These are phyloP conservation scores for Leptopilina drosophilae DNA, from an alignment of 2,888 invertebrate genomes.

Conservation along the genomic window DNA sequence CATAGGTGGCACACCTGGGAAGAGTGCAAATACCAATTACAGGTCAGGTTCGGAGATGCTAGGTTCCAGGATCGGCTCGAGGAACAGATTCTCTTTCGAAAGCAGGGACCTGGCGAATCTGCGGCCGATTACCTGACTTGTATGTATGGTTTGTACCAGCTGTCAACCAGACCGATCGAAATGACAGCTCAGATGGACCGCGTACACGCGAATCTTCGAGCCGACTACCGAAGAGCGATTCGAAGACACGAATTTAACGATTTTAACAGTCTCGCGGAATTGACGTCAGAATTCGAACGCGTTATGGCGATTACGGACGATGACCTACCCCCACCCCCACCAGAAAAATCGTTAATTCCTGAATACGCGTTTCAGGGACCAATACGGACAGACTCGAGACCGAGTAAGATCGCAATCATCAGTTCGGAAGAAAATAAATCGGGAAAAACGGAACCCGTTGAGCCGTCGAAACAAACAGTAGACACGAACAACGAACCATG, in stretches of 20 bases:
- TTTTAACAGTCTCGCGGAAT: neutral
- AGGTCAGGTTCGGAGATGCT: constrained; percentile 19
- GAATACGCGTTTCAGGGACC: neutral
- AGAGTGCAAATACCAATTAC: constrained; percentile 40
- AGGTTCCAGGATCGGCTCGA: constrained; percentile 29
- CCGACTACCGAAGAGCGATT: constrained; percentile 19
- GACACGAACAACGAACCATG: no score
- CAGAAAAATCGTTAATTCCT: neutral
- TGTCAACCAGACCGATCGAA: constrained; percentile 15
- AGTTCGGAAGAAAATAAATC: no score
- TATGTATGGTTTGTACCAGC: constrained; percentile 20
- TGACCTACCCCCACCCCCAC: neutral
- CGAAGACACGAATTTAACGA: neutral
- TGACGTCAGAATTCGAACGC: neutral
- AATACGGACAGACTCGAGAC: no score
- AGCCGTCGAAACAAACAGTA: no score
- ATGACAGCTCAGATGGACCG: constrained; percentile 42
- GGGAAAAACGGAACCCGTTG: no score
- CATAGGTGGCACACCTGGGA: constrained; percentile 19
- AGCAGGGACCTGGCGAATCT: constrained; percentile 10
- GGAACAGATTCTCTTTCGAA: no score
- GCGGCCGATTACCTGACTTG: constrained; percentile 37
- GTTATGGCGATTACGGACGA: neutral
- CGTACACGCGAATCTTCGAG: constrained; percentile 41
- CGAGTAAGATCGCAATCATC: no score